Base-by-base conservation (phyloP, 2,888 invertebrate genomes). In the Platypus cylindrus region DNA sequence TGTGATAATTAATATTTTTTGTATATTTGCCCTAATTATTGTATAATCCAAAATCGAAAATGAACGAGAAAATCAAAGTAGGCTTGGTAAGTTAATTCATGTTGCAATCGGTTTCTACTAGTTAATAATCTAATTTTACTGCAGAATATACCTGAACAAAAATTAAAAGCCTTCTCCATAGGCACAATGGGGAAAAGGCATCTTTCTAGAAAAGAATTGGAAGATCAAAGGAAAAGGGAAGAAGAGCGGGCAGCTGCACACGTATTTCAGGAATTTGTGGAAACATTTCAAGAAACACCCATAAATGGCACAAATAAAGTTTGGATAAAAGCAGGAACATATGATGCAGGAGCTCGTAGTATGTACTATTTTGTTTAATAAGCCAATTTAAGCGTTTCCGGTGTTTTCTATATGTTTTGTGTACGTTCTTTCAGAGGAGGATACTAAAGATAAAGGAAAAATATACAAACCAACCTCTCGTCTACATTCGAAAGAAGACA, bases 271-370 rank as follows among this genome's bases (percentile, higher is more conserved):
- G 94, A 95, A 60, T 97, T 95, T 70, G 89, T 95, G 26, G 91
- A 90, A 48, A 90, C 93, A 5, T 97, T 97, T 64, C 89, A 91
- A 71, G 91, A 91, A 48, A 74, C 77, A 0, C 80, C 84, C 1
- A 73, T 75, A 33, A 72, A 73, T 49, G 76, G 82, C 11, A 50
- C 52, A 34, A 70, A 68, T 30, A 95, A 94, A 66, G 81, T 94
- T 26, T 98, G 98, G 91, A 86, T 98, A 4, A 91, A 95, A 64
- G 97, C 95, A 37, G 95, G 93, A 34, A 89, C 93, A 1, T 95
- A 95, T 53, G 91, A 94, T 75, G 89, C 91, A 31, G 90, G 90
- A 16, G 83, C 86, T 43, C 71, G 89, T 67, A 84, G 87, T 85
- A 66, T 70, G 74, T 64, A 30, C 25, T 15, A n/a, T n/a, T n/a